Conservation (phyloP, 2,888 invertebrate genomes). For the Ligdia adustata region DNA sequence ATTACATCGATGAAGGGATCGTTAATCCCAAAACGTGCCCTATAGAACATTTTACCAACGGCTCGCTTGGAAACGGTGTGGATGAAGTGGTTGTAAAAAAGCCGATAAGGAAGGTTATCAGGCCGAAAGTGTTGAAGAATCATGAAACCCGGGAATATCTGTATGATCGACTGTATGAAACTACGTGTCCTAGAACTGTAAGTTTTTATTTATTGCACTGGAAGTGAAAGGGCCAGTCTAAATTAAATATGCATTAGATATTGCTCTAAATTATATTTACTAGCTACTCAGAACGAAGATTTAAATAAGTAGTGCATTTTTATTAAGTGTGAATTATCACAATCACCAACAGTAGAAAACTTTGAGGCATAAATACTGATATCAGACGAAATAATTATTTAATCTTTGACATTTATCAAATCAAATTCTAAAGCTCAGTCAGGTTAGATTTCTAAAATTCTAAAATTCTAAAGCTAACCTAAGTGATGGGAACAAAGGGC, state of each 20-base stretch:
- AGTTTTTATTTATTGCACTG: constrained; percentile 45
- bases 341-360: too few species aligned
- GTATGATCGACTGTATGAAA: constrained; percentile 71
- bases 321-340: too few species aligned
- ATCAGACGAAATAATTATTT: too few species aligned
- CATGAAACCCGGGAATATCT: constrained; percentile 62
- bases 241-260: too few species aligned
- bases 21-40: constrained; percentile 46
- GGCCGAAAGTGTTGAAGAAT: constrained; percentile 73
- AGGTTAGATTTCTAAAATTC: too few species aligned
- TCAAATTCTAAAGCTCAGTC: too few species aligned
- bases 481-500: constrained; percentile 4
- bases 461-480: background rate
- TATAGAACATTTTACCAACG: constrained; percentile 46
- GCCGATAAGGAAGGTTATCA: constrained; percentile 53
- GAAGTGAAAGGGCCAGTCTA: background rate
- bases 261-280: too few species aligned
- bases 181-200: constrained; percentile 67
- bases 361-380: too few species aligned
- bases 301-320: too few species aligned
- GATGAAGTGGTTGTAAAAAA: constrained; percentile 38
- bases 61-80: constrained; percentile 15
- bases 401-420: too few species aligned
- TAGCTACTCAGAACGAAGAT: too few species aligned
- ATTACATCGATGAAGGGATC: constrained; percentile 45